A percentile compares a stretch with the other conserved stretches of the same genome.
Conservation (phyloP, 2,113 vertebrate genomes). For the Connochaetes taurinus region DNA sequence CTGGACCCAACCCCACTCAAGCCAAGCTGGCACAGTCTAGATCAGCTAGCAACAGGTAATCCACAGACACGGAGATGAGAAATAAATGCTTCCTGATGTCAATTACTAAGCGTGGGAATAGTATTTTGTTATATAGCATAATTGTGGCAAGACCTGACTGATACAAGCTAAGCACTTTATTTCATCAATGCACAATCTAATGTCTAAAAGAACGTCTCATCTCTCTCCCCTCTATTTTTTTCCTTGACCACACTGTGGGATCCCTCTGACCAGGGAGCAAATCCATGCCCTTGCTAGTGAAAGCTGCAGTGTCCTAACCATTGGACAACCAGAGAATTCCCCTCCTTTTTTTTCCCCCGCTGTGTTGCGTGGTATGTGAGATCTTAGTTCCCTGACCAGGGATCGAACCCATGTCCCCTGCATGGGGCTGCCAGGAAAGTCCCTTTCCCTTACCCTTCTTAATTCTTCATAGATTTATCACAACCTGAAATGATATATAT, state of each 20-base stretch:
- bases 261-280: not conserved
- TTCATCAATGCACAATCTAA: not conserved
- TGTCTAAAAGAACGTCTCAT: not conserved
- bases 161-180: not conserved
- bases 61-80: not conserved
- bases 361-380: not conserved
- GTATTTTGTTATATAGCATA: not conserved
- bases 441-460: not conserved
- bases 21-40: not conserved
- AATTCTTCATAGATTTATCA: not conserved
- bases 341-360: rapidly evolving
- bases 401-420: not conserved
- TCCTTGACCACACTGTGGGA: not conserved
- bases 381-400: not conserved
- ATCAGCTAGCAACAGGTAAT: not conserved
- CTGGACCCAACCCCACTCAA: not conserved
- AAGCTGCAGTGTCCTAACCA: not conserved
- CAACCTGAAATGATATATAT: not conserved
- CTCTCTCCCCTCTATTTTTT: not conserved
- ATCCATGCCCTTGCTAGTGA: not conserved
- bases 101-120: not conserved
- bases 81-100: not conserved
- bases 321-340: not conserved
- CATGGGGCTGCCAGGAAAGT: not conserved
- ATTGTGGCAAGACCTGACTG: not conserved